Conservation (phyloP, 2,113 vertebrate species). For the Pterophyllum scalare region DNA sequence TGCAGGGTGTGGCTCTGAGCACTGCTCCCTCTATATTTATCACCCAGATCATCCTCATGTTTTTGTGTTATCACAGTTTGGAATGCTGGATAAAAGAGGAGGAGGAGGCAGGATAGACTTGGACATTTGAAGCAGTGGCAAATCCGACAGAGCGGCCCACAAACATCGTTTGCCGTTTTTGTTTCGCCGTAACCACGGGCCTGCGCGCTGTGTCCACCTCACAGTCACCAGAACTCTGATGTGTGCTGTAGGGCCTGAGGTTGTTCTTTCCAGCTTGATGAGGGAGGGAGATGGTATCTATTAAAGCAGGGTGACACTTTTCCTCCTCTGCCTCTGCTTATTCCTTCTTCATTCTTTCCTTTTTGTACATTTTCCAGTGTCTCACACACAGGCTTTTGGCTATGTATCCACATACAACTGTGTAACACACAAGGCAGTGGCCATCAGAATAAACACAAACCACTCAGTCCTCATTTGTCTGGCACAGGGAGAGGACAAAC, state of each 20-base stretch:
- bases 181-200: conserved; percentile 20
- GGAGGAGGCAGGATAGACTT: background rate
- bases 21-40: conserved; percentile 18
- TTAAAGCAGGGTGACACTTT: background rate
- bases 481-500: background rate
- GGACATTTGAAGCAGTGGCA: background rate
- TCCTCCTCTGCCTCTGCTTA: background rate
- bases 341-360: background rate
- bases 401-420: background rate
- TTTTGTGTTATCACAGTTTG: conserved; percentile 16
- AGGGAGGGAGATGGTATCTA: background rate
- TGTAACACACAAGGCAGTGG: background rate
- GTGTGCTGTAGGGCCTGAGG: background rate
- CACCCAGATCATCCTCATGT: conserved; percentile 8
- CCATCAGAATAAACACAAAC: conserved; percentile 8
- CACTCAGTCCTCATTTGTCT: background rate
- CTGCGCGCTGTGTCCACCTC: background rate
- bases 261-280: background rate
- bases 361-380: background rate
- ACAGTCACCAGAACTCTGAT: background rate
- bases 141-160: background rate
- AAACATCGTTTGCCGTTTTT: conserved; percentile 29
- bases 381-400: background rate
- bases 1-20: conserved; percentile 54
- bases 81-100: background rate